Percentiles rank a stretch among this genome's conserved stretches.
Evolutionary conservation across 2,888 invertebrate species (phyloP).

Genomic region (Oasisia sp.): DNA sequence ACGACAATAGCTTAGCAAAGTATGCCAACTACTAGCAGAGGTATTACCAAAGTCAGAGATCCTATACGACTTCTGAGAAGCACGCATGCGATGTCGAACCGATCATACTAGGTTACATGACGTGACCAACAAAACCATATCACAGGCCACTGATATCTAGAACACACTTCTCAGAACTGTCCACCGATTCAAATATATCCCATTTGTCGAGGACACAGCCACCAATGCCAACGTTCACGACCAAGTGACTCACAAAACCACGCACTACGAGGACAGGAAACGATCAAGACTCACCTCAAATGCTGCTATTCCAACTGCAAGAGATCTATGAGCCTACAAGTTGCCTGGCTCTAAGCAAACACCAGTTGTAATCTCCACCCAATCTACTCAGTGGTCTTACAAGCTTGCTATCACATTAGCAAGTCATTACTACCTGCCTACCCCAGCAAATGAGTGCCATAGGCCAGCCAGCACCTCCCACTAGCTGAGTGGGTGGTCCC

Average conservation of each 20-base stretch:
- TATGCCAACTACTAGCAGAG: too few species aligned
- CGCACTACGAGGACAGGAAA: neutral
- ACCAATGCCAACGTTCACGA: neutral
- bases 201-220: neutral
- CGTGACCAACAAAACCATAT: neutral
- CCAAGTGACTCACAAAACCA: neutral
- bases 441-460: neutral
- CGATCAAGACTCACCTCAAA: neutral
- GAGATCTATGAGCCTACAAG: neutral
- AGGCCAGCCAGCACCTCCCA: neutral
- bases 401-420: conserved; percentile 13
- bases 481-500: neutral
- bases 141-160: neutral
- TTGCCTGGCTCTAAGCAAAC: neutral
- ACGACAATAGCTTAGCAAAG: too few species aligned
- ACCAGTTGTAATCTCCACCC: neutral
- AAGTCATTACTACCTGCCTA: neutral
- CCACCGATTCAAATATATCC: neutral
- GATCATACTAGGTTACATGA: neutral
- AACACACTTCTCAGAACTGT: neutral
- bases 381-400: neutral
- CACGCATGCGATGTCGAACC: neutral
- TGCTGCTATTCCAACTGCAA: neutral
- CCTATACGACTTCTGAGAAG: neutral
- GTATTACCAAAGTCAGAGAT: too few species aligned